These are phyloP conservation scores for Tenualosa ilisha DNA, from an alignment of 2,797 vertebrate genomes.

Conservation along the genomic window DNA sequence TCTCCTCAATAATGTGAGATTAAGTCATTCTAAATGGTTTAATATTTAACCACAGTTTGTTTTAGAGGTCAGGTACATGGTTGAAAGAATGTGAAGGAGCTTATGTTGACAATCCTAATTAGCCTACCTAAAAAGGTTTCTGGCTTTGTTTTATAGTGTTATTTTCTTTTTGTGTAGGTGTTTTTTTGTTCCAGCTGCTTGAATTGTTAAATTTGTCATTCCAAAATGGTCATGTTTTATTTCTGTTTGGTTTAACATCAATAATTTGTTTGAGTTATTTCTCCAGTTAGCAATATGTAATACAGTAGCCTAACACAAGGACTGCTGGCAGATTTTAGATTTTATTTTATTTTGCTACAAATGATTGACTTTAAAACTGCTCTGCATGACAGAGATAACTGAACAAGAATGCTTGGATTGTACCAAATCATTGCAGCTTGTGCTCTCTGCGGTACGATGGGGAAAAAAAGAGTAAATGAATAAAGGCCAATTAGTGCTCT, in stretches of 20 bases:
- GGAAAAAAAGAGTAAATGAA: neutral
- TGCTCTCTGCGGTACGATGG: neutral
- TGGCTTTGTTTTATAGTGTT: neutral
- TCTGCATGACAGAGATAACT: neutral
- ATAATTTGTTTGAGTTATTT: neutral
- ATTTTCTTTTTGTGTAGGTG: neutral
- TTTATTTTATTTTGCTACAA: neutral
- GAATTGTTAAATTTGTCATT: neutral
- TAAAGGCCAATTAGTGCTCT: constrained; percentile 1
- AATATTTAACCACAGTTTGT: neutral
- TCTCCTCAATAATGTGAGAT: constrained; percentile 21
- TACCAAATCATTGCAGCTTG: neutral
- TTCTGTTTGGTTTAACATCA: neutral
- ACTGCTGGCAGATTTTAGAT: neutral
- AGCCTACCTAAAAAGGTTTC: neutral
- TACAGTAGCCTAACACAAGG: neutral
- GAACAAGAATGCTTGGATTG: neutral
- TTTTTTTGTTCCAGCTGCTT: neutral
- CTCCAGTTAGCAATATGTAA: neutral
- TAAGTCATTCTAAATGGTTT: neutral
- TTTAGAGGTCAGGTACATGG: neutral
- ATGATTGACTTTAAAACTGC: neutral
- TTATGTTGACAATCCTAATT: neutral
- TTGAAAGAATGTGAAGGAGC: constrained; percentile 9
- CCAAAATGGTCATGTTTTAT: neutral